phyloP scores from a whole-genome alignment of 2,888 invertebrate genomes.

The Nemurella pictetii region DNA sequence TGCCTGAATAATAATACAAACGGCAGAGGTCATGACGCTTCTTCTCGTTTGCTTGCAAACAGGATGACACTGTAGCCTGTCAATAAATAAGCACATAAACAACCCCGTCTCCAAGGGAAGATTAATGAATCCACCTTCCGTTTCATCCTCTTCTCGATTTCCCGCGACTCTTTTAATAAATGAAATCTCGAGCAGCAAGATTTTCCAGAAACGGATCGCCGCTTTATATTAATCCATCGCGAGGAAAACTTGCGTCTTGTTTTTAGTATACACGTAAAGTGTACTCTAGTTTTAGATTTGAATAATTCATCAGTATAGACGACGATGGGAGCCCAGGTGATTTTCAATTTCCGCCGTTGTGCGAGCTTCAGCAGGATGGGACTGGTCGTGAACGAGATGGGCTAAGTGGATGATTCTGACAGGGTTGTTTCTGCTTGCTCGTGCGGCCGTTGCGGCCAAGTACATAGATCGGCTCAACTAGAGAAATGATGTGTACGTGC shows the following conservation, averaged over 20 bases:
- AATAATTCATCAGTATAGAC: not conserved
- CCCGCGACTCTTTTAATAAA: not conserved
- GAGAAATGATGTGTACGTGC: not conserved
- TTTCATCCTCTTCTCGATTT: not conserved
- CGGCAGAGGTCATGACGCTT: too few species aligned
- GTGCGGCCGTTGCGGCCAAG: not conserved
- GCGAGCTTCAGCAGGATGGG: not conserved
- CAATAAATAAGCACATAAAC: not conserved
- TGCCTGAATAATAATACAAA: too few species aligned
- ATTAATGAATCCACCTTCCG: not conserved
- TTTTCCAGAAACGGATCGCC: not conserved
- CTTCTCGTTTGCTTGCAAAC: not conserved
- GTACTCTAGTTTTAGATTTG: not conserved
- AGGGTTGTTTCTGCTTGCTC: not conserved
- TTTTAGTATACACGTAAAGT: too few species aligned
- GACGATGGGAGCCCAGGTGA: not conserved
- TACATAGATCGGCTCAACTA: not conserved
- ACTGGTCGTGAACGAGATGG: not conserved
- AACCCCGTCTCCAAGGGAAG: not conserved
- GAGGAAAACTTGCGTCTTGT: not conserved
- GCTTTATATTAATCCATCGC: not conserved
- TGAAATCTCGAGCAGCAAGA: not conserved
- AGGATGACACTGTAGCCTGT: not conserved
- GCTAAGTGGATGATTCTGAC: not conserved
- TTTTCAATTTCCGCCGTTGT: not conserved